phyloP scores from a whole-genome alignment of 2,113 vertebrate genomes.

The Apteryx mantelli region DNA sequence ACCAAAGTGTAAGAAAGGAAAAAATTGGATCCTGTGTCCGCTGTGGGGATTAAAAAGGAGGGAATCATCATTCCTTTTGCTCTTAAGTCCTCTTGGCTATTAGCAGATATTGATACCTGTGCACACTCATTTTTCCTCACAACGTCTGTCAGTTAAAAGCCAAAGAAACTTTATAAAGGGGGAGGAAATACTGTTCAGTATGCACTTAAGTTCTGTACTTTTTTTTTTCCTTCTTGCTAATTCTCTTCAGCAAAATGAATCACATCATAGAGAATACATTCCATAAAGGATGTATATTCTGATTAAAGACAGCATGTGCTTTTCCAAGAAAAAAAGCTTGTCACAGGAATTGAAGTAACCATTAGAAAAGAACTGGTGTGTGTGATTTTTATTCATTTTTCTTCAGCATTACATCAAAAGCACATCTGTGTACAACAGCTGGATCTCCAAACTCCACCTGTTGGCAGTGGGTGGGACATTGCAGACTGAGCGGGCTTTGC shows the following conservation, averaged over 20 bases:
- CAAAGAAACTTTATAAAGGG: background rate
- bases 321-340: background rate
- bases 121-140: too few relatives aligned
- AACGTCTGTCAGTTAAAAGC: background rate
- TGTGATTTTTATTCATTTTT: background rate
- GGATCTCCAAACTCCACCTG: constrained; percentile 16
- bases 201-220: background rate
- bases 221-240: background rate
- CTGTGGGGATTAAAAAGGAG: background rate
- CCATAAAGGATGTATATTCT: background rate
- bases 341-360: background rate
- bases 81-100: background rate
- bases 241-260: background rate
- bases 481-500: background rate
- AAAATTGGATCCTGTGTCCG: background rate
- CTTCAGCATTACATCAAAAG: background rate
- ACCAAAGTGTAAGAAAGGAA: background rate
- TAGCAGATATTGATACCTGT: background rate
- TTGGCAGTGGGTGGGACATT: background rate
- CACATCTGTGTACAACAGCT: constrained; percentile 40
- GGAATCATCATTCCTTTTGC: background rate
- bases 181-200: background rate
- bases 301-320: background rate
- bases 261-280: background rate
- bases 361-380: background rate